These are phyloP conservation scores for Cephus cinctus DNA, from an alignment of 1,140 invertebrate species.

Conservation along the genomic window DNA sequence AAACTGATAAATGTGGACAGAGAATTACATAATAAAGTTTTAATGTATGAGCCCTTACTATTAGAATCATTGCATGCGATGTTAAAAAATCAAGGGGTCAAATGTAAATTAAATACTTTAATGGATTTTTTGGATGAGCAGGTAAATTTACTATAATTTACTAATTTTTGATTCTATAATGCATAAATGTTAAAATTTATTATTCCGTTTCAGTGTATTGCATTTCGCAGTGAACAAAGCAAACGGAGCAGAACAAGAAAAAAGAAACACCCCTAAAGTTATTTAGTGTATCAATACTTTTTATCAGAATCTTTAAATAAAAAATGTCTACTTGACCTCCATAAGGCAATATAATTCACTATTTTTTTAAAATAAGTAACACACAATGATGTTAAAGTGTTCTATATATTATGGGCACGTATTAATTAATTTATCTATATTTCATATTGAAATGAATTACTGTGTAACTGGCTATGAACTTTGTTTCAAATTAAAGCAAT, in stretches of 20 bases:
- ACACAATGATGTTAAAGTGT: too few relatives aligned
- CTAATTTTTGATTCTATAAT: neutral
- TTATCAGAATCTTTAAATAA: too few relatives aligned
- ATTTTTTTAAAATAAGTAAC: too few relatives aligned
- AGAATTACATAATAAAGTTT: conserved; percentile 46
- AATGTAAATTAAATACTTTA: conserved; percentile 44
- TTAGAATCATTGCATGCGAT: conserved; percentile 42
- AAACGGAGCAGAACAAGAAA: neutral
- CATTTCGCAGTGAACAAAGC: conserved; percentile 34
- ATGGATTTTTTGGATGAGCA: conserved; percentile 56
- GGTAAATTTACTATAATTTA: conserved; percentile 31
- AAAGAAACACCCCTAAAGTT: neutral
- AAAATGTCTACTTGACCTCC: too few relatives aligned
- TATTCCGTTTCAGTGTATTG: conserved; percentile 43
- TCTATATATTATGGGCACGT: too few relatives aligned
- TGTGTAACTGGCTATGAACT: neutral
- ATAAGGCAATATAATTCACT: too few relatives aligned
- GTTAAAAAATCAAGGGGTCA: conserved; percentile 46
- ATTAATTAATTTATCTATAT: conserved; percentile 17
- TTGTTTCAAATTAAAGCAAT: neutral
- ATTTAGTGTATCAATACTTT: conserved; percentile 3
- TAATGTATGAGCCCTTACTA: conserved; percentile 55
- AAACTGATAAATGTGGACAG: conserved; percentile 37
- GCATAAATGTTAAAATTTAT: neutral
- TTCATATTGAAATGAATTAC: conserved; percentile 11